Percentiles rank a stretch among this genome's conserved stretches.
phyloP scores from a whole-genome alignment of 2,113 vertebrate genomes.

The Aspiorhynchus laticeps region DNA sequence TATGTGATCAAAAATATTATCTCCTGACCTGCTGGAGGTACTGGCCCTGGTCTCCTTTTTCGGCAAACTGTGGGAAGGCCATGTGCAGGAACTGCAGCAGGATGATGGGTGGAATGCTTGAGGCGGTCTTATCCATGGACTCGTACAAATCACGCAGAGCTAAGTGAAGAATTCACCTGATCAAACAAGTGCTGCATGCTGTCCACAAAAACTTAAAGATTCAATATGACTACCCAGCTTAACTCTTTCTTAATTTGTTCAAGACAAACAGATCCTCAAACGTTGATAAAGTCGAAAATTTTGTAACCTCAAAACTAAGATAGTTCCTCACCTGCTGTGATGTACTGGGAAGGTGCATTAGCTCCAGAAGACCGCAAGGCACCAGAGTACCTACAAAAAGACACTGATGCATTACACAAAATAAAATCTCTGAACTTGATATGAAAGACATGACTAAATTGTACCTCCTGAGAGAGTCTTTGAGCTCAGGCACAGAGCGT shows the following conservation, averaged over 20 bases:
- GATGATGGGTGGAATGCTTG: constrained; percentile 98
- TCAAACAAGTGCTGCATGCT: not conserved
- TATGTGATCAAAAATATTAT: constrained; percentile 16
- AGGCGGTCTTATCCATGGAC: constrained; percentile 99
- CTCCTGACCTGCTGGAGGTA: constrained; percentile 99
- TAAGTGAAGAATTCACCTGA: constrained; percentile 62
- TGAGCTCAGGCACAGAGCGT: constrained; percentile 97
- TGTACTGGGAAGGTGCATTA: constrained; percentile 94
- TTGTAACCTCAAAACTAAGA: not conserved
- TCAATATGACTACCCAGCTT: not conserved
- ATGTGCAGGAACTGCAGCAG: constrained; percentile 98
- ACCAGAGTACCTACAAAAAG: constrained; percentile 84
- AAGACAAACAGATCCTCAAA: not conserved
- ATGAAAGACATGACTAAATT: not conserved
- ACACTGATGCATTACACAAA: not conserved
- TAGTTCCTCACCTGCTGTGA: constrained; percentile 88
- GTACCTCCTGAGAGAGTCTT: constrained; percentile 90
- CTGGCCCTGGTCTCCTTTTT: constrained; percentile 98
- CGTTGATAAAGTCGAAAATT: not conserved
- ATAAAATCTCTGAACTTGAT: not conserved
- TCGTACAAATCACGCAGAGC: constrained; percentile 97
- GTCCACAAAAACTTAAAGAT: not conserved
- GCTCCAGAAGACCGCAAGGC: constrained; percentile 94
- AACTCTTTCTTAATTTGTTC: not conserved
- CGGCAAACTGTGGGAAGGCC: constrained; percentile 99